Evolutionary conservation across 2,113 vertebrate species (phyloP), one percentile per base, ranked within the genome.

Genomic region (Sebastes fasciatus): DNA sequence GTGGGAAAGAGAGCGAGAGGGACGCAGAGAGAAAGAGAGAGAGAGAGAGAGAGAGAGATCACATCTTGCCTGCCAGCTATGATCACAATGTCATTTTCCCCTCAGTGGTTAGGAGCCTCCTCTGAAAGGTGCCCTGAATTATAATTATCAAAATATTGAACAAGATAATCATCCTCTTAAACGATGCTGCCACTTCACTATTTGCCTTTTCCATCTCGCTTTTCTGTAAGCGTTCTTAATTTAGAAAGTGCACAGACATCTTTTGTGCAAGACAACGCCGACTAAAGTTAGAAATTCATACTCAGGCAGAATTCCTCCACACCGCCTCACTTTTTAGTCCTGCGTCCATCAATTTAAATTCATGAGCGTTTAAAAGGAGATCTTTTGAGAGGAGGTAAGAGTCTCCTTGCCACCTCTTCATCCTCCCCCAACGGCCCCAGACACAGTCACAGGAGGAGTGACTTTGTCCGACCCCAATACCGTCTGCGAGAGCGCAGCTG

Each of bases 141-240:
- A 92, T 94, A 95, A 95, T 96, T 91, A 93, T 95, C 94, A 94
- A 95, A 95, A 94, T 94, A 94, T 93, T 92, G 91, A 95, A 93
- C 83, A 91, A 94, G 93, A 94, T 94, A 94, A 95, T 95, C 91
- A 92, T 90, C 85, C 68, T 65, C 85, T 90, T 89, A 92, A 91
- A 92, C 84, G 91, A 90, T 74, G 89, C 89, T 89, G 89, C 92
- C 91, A 86, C 82, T 66, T 82, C 67, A 70, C 72, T 78, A 58
- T 84, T 88, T 84, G 76, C 34, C 34, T 34, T 34, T 34, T 34
- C 34, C 34, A 34, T 34, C 34, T 34, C 34, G 34, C 34, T 34
- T 34, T 34, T 34, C 34, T 66, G 46, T 54, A 69, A 58, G 72
- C 65, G 77, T 62, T 58, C 57, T 26, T 77, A 74, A 76, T 81